These are phyloP conservation scores for Loriculus beryllinus DNA, from an alignment of 2,797 vertebrate genomes.

Conservation along the genomic window DNA sequence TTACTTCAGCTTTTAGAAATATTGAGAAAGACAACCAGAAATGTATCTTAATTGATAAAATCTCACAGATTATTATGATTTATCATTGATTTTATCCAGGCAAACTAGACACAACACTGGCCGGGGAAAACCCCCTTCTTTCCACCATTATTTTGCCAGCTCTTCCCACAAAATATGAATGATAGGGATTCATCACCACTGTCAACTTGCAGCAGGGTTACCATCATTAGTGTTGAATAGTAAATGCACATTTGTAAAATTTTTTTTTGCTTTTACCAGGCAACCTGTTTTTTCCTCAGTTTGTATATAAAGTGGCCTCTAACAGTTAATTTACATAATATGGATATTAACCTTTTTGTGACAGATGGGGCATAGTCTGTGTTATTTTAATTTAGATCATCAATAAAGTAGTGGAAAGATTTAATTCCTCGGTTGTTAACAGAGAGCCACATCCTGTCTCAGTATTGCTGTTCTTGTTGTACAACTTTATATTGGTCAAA, in stretches of 20 bases:
- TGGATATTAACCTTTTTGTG: background rate
- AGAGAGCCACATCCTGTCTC: constrained; percentile 40
- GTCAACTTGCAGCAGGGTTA: background rate
- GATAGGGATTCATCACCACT: background rate
- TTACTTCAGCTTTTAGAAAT: background rate
- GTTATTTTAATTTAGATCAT: background rate
- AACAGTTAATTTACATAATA: background rate
- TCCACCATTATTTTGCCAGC: background rate
- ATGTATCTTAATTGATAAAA: background rate
- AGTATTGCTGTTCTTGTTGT: background rate
- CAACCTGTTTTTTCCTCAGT: background rate
- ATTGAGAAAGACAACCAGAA: background rate
- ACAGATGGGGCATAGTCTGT: background rate
- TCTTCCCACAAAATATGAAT: background rate
- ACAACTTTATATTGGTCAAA: background rate
- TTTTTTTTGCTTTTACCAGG: background rate
- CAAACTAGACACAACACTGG: background rate
- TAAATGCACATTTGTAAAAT: background rate
- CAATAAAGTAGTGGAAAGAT: background rate
- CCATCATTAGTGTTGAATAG: background rate
- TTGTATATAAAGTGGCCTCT: background rate
- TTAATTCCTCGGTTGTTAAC: background rate
- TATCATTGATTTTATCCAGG: background rate
- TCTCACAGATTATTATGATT: too few relatives aligned
- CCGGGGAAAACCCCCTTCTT: background rate